Conservation (phyloP, 2,888 invertebrate genomes). For the Amblyjoppa fuscipennis region DNA sequence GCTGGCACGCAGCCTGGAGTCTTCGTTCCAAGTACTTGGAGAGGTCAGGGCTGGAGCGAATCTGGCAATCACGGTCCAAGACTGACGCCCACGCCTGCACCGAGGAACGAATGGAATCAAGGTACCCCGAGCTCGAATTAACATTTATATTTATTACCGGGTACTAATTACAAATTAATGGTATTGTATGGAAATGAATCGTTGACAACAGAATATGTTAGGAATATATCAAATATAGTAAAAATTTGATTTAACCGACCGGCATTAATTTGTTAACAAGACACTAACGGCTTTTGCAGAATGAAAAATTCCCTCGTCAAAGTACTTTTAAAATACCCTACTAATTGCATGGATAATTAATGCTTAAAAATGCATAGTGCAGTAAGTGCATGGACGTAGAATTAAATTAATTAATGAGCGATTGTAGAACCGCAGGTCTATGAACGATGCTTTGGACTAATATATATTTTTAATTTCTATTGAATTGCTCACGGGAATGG, state of each 20-base stretch:
- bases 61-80: conserved; percentile 25
- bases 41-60: conserved; percentile 52
- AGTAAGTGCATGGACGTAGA: neutral
- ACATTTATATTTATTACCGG: neutral
- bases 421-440: neutral
- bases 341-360: conserved; percentile 26
- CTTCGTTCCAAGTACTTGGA: conserved; percentile 69
- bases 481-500: neutral
- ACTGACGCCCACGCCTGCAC: conserved; percentile 28
- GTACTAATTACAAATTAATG: neutral
- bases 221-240: neutral
- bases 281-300: neutral
- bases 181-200: neutral
- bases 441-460: neutral
- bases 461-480: neutral
- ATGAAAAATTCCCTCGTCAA: neutral
- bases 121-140: conserved; percentile 67
- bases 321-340: neutral
- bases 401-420: neutral
- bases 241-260: neutral
- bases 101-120: conserved; percentile 68
- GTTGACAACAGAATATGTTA: neutral
- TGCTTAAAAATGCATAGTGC: neutral
- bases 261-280: conserved; percentile 14
- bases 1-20: conserved; percentile 46